A percentile compares a stretch with the other conserved stretches of the same genome.
phyloP scores from a whole-genome alignment of 2,797 vertebrate genomes.

The Steatocranus sp. region DNA sequence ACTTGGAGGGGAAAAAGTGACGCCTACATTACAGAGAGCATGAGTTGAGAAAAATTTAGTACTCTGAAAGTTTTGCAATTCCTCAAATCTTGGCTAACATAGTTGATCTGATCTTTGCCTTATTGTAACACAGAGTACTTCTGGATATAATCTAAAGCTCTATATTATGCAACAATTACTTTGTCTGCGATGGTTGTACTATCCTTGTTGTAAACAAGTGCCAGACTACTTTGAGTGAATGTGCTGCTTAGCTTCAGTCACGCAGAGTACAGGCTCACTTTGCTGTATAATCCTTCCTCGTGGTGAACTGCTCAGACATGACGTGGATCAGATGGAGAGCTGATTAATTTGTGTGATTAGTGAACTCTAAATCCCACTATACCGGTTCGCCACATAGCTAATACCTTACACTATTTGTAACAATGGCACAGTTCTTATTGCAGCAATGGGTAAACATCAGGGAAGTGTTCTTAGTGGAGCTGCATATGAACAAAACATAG shows the following conservation, averaged over 20 bases:
- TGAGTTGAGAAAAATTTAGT: not conserved
- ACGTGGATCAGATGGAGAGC: slow-evolving; percentile 65
- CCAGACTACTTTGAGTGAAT: not conserved
- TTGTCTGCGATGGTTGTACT: not conserved
- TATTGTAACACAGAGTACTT: not conserved
- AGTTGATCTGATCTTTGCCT: not conserved
- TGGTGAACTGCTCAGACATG: slow-evolving; percentile 57
- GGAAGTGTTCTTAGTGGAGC: not conserved
- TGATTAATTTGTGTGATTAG: slow-evolving; percentile 76
- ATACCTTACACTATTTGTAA: slow-evolving; percentile 55
- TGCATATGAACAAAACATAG: not conserved
- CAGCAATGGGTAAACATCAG: not conserved
- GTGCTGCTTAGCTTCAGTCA: not conserved
- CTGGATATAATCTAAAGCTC: not conserved
- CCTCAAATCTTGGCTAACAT: not conserved
- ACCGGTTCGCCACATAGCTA: slow-evolving; percentile 14
- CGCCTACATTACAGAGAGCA: not conserved
- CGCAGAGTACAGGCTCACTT: not conserved
- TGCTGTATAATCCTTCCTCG: slow-evolving; percentile 62
- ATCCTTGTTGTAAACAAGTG: not conserved
- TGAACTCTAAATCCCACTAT: slow-evolving; percentile 46
- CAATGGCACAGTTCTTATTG: slow-evolving; percentile 5
- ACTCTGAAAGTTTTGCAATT: not conserved
- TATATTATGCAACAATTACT: not conserved
- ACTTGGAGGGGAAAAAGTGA: slow-evolving; percentile 30